Percentiles rank a stretch among this genome's conserved stretches.
Conservation (phyloP, 2,797 vertebrate genomes). For the Podarcis lilfordi region DNA sequence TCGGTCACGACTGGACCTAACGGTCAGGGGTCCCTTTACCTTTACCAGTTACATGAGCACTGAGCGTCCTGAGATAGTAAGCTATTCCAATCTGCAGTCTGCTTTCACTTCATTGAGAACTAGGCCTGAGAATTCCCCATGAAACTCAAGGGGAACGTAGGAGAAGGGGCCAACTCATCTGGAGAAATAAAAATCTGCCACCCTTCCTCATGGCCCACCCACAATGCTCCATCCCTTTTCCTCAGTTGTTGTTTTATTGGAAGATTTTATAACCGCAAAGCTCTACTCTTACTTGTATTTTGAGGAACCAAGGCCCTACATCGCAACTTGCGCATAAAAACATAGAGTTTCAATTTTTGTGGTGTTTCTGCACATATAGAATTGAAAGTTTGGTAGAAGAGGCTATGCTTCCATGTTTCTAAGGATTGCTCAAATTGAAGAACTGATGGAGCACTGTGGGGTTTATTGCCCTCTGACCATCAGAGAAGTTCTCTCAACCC, state of each 20-base stretch:
- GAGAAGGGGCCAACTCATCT: too few relatives aligned
- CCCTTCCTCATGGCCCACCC: too few relatives aligned
- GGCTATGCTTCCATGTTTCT: background rate
- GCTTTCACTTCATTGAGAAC: background rate
- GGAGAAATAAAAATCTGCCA: background rate
- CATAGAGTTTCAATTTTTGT: background rate
- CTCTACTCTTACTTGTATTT: background rate
- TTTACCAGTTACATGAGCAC: too few relatives aligned
- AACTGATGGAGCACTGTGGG: background rate
- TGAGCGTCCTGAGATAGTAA: background rate
- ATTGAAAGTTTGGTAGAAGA: background rate
- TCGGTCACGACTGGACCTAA: too few relatives aligned
- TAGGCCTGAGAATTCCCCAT: background rate
- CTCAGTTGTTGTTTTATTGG: background rate
- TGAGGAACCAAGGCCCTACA: background rate
- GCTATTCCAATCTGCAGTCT: background rate
- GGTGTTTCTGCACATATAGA: background rate
- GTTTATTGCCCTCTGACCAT: slow-evolving; percentile 63
- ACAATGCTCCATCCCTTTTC: background rate
- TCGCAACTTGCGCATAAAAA: background rate
- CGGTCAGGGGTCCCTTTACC: too few relatives aligned
- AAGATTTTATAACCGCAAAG: background rate
- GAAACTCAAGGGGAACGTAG: background rate
- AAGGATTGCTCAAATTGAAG: background rate
- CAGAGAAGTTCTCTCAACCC: slow-evolving; percentile 16